Percentiles rank a stretch among this genome's conserved stretches.
phyloP scores from a whole-genome alignment of 1,140 invertebrate genomes.

The Eurytemora carolleeae region DNA sequence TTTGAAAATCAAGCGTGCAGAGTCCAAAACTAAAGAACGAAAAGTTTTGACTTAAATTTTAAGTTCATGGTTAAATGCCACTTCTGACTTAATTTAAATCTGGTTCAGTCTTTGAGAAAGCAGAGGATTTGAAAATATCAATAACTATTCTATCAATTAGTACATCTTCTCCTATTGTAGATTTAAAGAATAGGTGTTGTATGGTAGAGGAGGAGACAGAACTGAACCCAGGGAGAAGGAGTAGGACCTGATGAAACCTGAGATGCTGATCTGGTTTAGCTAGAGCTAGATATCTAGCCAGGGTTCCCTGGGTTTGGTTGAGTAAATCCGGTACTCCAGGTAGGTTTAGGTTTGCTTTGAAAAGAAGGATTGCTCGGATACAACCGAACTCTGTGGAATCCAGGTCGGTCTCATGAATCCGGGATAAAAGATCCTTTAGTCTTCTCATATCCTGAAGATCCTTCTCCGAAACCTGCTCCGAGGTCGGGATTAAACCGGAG shows the following conservation, averaged over 20 bases:
- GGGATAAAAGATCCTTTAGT: background rate
- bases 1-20: too few relatives aligned
- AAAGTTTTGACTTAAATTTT: too few relatives aligned
- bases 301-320: background rate
- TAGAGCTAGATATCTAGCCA: background rate
- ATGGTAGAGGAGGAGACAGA: background rate
- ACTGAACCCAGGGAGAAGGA: background rate
- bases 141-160: background rate
- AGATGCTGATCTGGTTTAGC: background rate
- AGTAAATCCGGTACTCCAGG: background rate
- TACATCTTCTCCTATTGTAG: background rate
- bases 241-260: background rate
- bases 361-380: background rate
- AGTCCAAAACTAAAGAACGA: too few relatives aligned
- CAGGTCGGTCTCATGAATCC: background rate
- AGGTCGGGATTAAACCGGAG: background rate
- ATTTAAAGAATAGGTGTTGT: background rate
- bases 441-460: background rate
- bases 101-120: background rate
- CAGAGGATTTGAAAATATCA: background rate
- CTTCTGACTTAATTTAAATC: too few relatives aligned
- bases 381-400: background rate
- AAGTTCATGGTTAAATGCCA: too few relatives aligned
- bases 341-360: background rate
- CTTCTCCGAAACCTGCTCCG: background rate